phyloP scores from a whole-genome alignment of 2,113 vertebrate species.

The Zosterops lateralis region DNA sequence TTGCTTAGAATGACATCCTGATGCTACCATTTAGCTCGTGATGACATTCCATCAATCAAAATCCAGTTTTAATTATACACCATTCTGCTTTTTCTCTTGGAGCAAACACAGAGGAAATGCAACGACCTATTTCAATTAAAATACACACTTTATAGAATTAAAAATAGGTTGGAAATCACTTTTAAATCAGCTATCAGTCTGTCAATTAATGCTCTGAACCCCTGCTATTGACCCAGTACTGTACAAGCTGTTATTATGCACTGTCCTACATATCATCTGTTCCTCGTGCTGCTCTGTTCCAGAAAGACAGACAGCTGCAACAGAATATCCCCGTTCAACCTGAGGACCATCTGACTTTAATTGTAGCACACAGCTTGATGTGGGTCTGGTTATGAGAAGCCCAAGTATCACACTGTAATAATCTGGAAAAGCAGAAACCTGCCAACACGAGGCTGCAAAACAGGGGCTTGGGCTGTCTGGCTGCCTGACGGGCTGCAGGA shows the following conservation, averaged over 20 bases:
- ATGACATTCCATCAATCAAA: slow-evolving; percentile 50
- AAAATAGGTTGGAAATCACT: slow-evolving; percentile 51
- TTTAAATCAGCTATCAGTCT: slow-evolving; percentile 63
- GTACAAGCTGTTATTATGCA: slow-evolving; percentile 78
- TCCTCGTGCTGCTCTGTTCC: slow-evolving; percentile 69
- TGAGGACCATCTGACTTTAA: slow-evolving; percentile 86
- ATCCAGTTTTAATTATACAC: slow-evolving; percentile 20
- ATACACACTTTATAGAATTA: slow-evolving; percentile 17
- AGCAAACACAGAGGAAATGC: not conserved
- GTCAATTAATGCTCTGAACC: slow-evolving; percentile 76
- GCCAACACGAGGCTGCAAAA: slow-evolving; percentile 79
- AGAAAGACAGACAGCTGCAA: slow-evolving; percentile 83
- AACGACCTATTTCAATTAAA: not conserved
- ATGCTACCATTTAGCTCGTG: slow-evolving; percentile 18
- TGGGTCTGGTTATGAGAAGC: slow-evolving; percentile 77
- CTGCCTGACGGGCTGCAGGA: slow-evolving; percentile 77
- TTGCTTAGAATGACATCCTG: not conserved
- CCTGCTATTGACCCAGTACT: slow-evolving; percentile 69
- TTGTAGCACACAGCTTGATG: slow-evolving; percentile 86
- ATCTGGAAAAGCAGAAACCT: slow-evolving; percentile 81
- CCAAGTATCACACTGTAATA: slow-evolving; percentile 81
- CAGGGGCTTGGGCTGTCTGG: slow-evolving; percentile 75
- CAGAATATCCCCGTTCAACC: slow-evolving; percentile 79
- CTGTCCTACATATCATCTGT: slow-evolving; percentile 80
- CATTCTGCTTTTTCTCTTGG: not conserved